Conservation (phyloP, 2,797 vertebrate genomes). For the Nyctibius grandis region DNA sequence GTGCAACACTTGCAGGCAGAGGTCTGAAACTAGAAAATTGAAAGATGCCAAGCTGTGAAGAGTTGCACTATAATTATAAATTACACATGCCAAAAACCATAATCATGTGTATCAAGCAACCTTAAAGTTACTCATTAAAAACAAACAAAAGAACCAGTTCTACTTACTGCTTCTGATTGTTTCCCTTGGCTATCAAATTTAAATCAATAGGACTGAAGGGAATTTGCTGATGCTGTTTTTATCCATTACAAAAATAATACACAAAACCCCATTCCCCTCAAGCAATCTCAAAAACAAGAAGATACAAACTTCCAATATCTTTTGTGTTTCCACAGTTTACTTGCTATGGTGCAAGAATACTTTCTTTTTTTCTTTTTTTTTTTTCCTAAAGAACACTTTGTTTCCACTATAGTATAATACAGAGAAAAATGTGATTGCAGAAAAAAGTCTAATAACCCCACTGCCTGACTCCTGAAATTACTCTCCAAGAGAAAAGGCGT, state of each 20-base stretch:
- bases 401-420: neutral
- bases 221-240: neutral
- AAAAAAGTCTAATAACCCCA: neutral
- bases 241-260: neutral
- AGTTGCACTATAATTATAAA: neutral
- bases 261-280: neutral
- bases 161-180: neutral
- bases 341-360: neutral
- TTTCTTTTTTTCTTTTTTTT: neutral
- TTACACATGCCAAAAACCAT: neutral
- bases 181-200: neutral
- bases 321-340: neutral
- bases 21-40: neutral
- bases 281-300: neutral
- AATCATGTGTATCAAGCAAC: neutral
- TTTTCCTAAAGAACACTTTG: neutral
- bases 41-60: neutral
- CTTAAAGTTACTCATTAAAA: neutral
- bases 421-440: neutral
- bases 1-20: neutral
- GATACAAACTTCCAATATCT: neutral
- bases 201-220: neutral
- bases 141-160: neutral
- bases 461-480: constrained; percentile 9
- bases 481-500: constrained; percentile 1